These are phyloP conservation scores for Alces alces DNA, from an alignment of 2,113 vertebrate species.

Conservation along the genomic window DNA sequence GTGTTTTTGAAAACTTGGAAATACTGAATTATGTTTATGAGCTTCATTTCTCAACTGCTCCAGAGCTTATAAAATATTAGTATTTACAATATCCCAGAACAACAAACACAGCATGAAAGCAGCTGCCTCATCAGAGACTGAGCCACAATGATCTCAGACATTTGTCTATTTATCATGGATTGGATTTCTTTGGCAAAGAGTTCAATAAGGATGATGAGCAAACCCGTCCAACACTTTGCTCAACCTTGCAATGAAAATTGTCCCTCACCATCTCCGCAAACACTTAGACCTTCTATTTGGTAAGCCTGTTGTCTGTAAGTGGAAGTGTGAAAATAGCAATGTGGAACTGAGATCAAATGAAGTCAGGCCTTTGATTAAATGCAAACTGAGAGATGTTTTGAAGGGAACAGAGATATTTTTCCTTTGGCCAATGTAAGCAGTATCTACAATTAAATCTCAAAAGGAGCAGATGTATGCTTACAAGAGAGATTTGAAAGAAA, in stretches of 20 bases:
- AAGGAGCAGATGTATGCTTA: conserved; percentile 44
- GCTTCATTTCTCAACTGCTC: conserved; percentile 39
- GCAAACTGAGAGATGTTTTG: conserved; percentile 52
- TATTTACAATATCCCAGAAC: conserved; percentile 61
- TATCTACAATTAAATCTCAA: conserved; percentile 47
- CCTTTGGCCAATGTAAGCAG: conserved; percentile 15
- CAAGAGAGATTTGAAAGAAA: conserved; percentile 50
- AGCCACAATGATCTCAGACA: conserved; percentile 59
- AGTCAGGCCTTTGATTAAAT: conserved; percentile 51
- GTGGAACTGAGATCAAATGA: not conserved
- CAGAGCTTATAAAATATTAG: conserved; percentile 67
- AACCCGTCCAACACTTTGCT: conserved; percentile 2
- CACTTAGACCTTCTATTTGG: not conserved
- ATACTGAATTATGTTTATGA: conserved; percentile 41
- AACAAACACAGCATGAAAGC: conserved; percentile 58
- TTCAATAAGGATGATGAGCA: conserved; percentile 1
- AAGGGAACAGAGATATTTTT: conserved; percentile 48
- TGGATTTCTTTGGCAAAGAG: conserved; percentile 62
- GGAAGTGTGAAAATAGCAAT: conserved; percentile 34
- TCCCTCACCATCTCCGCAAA: not conserved
- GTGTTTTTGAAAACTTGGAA: conserved; percentile 35
- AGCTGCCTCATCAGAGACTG: conserved; percentile 60
- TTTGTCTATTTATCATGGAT: conserved; percentile 65
- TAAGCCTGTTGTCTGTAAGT: not conserved
- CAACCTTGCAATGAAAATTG: conserved; percentile 45